Percentiles rank a stretch among this genome's conserved stretches.
Evolutionary conservation across 2,797 vertebrate genomes (phyloP).

Genomic region (Sebastolobus alascanus): DNA sequence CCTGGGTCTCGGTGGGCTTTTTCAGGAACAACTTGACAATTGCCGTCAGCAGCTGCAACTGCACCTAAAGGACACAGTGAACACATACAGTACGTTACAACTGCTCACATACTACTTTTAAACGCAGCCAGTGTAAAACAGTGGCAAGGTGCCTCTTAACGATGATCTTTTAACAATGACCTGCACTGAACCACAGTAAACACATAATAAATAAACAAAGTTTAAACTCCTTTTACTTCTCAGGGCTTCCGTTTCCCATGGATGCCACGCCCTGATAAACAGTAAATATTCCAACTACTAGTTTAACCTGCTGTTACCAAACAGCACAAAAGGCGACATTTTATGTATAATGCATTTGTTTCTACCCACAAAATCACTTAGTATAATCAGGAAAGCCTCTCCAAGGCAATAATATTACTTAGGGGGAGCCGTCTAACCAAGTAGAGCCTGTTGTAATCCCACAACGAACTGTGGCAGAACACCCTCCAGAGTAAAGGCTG

Average conservation of each 20-base stretch:
- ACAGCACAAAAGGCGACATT: constrained; percentile 6
- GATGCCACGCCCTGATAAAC: background rate
- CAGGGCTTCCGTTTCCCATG: background rate
- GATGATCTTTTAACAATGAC: background rate
- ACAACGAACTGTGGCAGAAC: constrained; percentile 12
- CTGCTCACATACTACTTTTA: background rate
- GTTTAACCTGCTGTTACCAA: background rate
- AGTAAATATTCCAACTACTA: background rate
- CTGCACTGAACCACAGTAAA: background rate
- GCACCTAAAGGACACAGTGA: constrained; percentile 85
- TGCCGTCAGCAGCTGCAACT: constrained; percentile 95
- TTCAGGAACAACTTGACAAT: constrained; percentile 98
- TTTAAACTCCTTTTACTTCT: background rate
- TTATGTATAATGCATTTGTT: constrained; percentile 1
- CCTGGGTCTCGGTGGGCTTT: constrained; percentile 98
- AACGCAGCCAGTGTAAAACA: background rate
- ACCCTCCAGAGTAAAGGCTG: background rate
- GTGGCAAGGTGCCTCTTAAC: background rate
- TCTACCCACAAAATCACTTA: constrained; percentile 8
- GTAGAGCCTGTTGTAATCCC: constrained; percentile 27
- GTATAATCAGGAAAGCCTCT: constrained; percentile 3
- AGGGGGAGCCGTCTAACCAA: constrained; percentile 11
- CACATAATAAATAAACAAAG: background rate
- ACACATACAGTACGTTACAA: constrained; percentile 16
- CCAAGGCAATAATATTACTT: constrained; percentile 25